Percentiles rank a stretch among this genome's conserved stretches.
Conservation (phyloP, 1,140 invertebrate species). For the Maniola jurtina region DNA sequence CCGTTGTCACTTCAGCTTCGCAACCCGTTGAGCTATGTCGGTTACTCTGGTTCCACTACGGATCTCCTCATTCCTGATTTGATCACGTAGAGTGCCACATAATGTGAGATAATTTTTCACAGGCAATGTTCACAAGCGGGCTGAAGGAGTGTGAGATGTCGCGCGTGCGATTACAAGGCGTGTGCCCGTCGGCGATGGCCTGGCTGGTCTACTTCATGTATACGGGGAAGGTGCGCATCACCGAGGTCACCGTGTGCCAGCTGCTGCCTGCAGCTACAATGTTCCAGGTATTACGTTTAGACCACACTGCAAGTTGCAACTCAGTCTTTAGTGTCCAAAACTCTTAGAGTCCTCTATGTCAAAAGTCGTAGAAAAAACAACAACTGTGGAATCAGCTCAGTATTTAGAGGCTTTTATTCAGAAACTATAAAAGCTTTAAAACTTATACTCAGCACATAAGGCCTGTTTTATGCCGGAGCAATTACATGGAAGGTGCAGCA, state of each 20-base stretch:
- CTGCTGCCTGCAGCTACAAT: conserved; percentile 94
- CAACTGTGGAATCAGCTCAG: too few relatives aligned
- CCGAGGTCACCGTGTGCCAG: conserved; percentile 94
- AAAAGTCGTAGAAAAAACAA: too few relatives aligned
- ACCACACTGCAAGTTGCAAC: background rate
- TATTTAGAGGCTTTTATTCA: too few relatives aligned
- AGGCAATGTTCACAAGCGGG: conserved; percentile 95
- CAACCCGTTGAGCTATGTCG: too few relatives aligned
- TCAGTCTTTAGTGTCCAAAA: too few relatives aligned
- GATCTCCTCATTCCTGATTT: background rate
- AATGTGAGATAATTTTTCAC: conserved; percentile 5
- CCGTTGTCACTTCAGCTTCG: too few relatives aligned
- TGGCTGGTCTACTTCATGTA: conserved; percentile 94
- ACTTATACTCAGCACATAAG: too few relatives aligned
- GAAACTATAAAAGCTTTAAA: too few relatives aligned
- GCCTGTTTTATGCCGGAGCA: too few relatives aligned
- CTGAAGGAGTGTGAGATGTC: conserved; percentile 93
- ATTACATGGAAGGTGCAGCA: too few relatives aligned
- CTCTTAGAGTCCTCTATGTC: too few relatives aligned
- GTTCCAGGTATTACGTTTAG: conserved; percentile 86
- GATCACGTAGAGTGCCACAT: background rate
- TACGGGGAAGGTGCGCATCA: conserved; percentile 91
- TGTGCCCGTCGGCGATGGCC: conserved; percentile 91
- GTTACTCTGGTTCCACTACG: too few relatives aligned
- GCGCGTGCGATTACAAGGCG: conserved; percentile 90